Base-by-base conservation (phyloP, 2,888 invertebrate genomes). In the Metopia argyrocephala region DNA sequence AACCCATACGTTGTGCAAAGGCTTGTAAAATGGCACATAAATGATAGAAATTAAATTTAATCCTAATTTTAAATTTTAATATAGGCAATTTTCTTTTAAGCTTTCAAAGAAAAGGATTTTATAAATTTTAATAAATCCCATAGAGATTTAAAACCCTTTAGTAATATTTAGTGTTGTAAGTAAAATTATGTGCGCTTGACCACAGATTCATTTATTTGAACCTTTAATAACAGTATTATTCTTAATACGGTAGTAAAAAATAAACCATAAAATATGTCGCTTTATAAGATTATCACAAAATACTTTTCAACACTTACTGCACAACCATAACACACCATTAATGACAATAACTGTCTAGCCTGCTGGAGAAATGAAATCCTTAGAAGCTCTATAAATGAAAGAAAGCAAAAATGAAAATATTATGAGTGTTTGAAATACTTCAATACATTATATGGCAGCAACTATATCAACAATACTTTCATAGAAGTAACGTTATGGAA, bases 231-330 rank as follows among this genome's bases (percentile, higher is more conserved):
- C 6, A 61, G 21, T 38, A 38, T 5, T 9, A 45, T 15, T 18
- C 5, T 21, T 18, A 15, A 9, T 21, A 9, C 2, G 20, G 7
- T 6, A 28, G 12, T 9, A 62, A 25, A n/a, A 23, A 52, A 52
- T 6, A n/a, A n/a, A 6, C 66, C 38, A 54, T 25, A 38, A 38
- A 54, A 38, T 38, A 15, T 52, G 23, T 38, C n/a, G 52, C n/a
- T 66, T 54, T 25, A 52, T 65, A 28, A 25, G 46, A 25, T 62
- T 62, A 18, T 62, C 21, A 46, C 46, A 46, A 25, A 25, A 45
- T 46, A 25, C 46, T 15, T 38, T 38, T 4, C 15, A 62, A 6
- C 65, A 65, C 52, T 28, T 15, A 38, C 38, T 52, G 21, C 50
- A 52, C 52, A 9, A 54, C 52, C 65, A 66, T 52, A 52, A 54